Conservation (phyloP, 2,888 invertebrate species). For the Lycocerus yunnanus region DNA sequence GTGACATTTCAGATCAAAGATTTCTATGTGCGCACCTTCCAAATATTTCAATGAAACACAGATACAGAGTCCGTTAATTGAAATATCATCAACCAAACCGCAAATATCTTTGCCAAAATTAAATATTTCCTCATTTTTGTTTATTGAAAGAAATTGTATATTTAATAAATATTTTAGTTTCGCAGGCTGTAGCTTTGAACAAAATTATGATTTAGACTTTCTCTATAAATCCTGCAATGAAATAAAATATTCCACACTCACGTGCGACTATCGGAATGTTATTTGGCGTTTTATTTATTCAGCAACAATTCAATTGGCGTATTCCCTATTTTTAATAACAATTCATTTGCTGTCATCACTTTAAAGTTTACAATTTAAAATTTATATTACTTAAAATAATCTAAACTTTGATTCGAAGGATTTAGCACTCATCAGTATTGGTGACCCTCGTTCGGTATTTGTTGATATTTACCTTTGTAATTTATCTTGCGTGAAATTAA, state of each 20-base stretch:
- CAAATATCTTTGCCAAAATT: neutral
- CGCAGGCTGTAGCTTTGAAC: neutral
- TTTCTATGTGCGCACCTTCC: neutral
- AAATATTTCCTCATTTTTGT: neutral
- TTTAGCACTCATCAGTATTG: neutral
- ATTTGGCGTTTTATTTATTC: too few relatives aligned
- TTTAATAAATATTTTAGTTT: neutral
- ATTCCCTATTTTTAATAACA: too few relatives aligned
- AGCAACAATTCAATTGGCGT: too few relatives aligned
- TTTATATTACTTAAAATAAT: too few relatives aligned
- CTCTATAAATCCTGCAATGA: too few relatives aligned
- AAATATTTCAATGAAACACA: neutral
- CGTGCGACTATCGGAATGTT: too few relatives aligned
- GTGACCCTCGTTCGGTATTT: neutral
- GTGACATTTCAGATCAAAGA: neutral
- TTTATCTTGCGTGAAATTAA: neutral
- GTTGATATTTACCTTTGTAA: neutral
- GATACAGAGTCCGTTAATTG: neutral
- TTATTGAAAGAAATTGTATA: neutral
- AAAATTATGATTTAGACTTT: too few relatives aligned
- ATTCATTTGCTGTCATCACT: too few relatives aligned
- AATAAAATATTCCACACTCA: too few relatives aligned
- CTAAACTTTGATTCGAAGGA: too few relatives aligned
- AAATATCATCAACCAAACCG: neutral
- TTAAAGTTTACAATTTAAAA: too few relatives aligned